phyloP scores from a whole-genome alignment of 2,888 invertebrate species.

The Tiphia femorata region DNA sequence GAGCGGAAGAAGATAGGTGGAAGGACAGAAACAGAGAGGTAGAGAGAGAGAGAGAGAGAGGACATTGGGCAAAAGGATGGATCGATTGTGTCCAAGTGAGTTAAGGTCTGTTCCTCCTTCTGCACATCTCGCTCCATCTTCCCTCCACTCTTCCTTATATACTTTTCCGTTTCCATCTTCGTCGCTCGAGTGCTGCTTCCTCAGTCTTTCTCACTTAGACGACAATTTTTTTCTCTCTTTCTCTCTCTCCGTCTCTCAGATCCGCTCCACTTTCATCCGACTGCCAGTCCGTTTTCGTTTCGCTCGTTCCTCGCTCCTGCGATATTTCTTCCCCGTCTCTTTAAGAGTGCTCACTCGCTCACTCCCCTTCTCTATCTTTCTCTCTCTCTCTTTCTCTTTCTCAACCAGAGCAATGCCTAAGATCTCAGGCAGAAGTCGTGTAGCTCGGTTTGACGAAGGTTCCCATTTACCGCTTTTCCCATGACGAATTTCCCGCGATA shows the following conservation, averaged over 20 bases:
- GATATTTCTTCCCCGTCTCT: too few relatives aligned
- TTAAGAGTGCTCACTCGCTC: too few relatives aligned
- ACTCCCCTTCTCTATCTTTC: too few relatives aligned
- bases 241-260: background rate
- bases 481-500: constrained; percentile 47
- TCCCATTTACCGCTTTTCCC: constrained; percentile 35
- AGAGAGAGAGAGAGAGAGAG: too few relatives aligned
- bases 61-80: too few relatives aligned
- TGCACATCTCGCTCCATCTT: background rate
- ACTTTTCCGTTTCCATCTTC: constrained; percentile 11
- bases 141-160: background rate
- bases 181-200: constrained; percentile 4
- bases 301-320: too few relatives aligned
- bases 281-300: too few relatives aligned
- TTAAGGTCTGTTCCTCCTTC: constrained; percentile 10
- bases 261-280: too few relatives aligned
- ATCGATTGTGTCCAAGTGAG: constrained; percentile 35
- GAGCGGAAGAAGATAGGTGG: background rate
- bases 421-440: constrained; percentile 26
- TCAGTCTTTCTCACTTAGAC: constrained; percentile 9
- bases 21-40: background rate
- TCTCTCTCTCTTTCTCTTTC: too few relatives aligned
- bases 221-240: too few relatives aligned
- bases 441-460: constrained; percentile 40
- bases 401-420: too few relatives aligned